Base-by-base conservation (phyloP, 2,113 vertebrate genomes). In the Chionomys nivalis region DNA sequence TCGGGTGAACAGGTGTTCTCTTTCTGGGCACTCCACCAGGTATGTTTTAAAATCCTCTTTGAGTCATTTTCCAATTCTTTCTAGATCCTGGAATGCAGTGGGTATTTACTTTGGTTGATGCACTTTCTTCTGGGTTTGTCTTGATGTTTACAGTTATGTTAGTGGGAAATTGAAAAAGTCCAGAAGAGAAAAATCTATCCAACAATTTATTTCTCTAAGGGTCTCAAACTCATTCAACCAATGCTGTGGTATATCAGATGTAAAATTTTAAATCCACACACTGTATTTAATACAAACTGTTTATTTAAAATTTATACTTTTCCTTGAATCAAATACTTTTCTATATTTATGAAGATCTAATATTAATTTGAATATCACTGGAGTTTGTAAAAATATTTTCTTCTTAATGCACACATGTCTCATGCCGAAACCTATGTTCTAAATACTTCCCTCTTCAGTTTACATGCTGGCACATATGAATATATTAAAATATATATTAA, bases 41-140 rank as follows among this genome's bases (percentile, higher is more conserved):
- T 87, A n/a, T 12, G 14, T 61, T 79, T 91, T 95, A 49, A 95
- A 87, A 63, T 75, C 36, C 4, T 76, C 63, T 89, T 83, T 89
- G 63, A 95, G 76, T 28, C 77, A 68, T 52, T 95, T 91, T 81
- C 73, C 87, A 90, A 94, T 88, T 92, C 39, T 79, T 90, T 72
- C 65, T 11, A 31, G 44, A 86, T 94, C 65, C 42, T 79, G 24
- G 36, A 72, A 68, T 93, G 55, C 72, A 47, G 3, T 73, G 81
- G 61, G 13, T 83, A 47, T 82, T 94, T 90, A 47, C 23, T 87
- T 89, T 65, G 72, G 31, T 39, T 89, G 31, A 63, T 87, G 17
- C 36, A 79, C 36, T 85, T 96, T 93, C 70, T 47, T 75, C 93
- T 96, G 19, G 63, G 36, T 94, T 88, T 94, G 63, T 87, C 9